Percentiles rank a stretch among this genome's conserved stretches.
These are phyloP conservation scores for Amiota communis DNA, from an alignment of 2,888 invertebrate genomes.

Conservation along the genomic window DNA sequence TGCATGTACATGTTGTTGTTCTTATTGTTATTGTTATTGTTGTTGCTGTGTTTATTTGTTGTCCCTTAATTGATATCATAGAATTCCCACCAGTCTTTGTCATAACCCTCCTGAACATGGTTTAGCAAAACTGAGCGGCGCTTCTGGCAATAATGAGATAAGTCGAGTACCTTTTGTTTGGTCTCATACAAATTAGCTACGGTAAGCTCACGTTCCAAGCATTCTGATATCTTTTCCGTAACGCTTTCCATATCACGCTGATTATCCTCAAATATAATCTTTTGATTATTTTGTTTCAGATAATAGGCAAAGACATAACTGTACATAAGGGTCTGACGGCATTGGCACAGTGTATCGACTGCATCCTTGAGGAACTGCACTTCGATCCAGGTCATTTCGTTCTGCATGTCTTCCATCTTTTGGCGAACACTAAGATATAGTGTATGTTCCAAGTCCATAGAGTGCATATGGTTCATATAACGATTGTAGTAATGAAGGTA, in stretches of 20 bases:
- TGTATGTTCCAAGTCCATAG: constrained; percentile 96
- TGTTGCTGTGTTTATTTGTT: neutral
- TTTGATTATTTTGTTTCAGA: constrained; percentile 97
- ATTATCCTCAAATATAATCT: constrained; percentile 98
- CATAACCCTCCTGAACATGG: constrained; percentile 99
- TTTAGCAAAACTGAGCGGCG: constrained; percentile 94
- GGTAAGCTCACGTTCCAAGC: constrained; percentile 97
- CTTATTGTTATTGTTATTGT: too few species aligned
- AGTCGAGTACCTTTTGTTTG: constrained; percentile 98
- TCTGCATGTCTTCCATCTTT: constrained; percentile 99
- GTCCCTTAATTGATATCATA: constrained; percentile 75
- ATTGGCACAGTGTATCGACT: constrained; percentile 95
- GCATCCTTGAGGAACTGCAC: constrained; percentile 98
- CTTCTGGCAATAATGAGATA: constrained; percentile 94
- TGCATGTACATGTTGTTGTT: too few species aligned
- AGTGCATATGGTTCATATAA: constrained; percentile 99
- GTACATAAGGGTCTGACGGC: constrained; percentile 98
- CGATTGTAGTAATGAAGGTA: constrained; percentile 99
- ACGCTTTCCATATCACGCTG: constrained; percentile 98
- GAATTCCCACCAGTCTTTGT: constrained; percentile 98
- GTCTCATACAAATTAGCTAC: constrained; percentile 96
- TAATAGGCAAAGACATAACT: constrained; percentile 99
- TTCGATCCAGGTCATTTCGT: constrained; percentile 99
- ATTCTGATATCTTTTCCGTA: constrained; percentile 97
- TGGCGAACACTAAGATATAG: constrained; percentile 94